Evolutionary conservation across 2,888 invertebrate species (phyloP).

Genomic region (Eudemis profundana): DNA sequence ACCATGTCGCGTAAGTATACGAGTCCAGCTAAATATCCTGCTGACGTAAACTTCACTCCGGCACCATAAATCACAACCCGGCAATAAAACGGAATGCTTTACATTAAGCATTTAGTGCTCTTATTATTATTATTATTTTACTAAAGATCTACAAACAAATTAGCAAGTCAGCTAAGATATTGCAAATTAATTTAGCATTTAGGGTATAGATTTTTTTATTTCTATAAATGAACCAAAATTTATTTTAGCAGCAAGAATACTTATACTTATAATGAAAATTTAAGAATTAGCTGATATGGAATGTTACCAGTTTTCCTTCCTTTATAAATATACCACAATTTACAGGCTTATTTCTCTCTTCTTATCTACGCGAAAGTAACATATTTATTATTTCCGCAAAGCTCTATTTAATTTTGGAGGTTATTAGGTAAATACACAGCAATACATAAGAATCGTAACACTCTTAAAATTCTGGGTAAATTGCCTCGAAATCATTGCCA

Average conservation of each 20-base stretch:
- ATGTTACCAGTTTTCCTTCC: neutral
- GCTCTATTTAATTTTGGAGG: too few species aligned
- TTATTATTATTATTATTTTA: slow-evolving; percentile 21
- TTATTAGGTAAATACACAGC: too few species aligned
- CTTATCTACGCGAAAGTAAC: too few species aligned
- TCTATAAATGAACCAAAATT: neutral
- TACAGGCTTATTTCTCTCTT: too few species aligned
- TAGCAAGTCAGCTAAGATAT: neutral
- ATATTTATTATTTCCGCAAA: too few species aligned
- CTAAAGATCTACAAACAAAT: too few species aligned
- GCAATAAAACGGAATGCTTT: slow-evolving; percentile 59
- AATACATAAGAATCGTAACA: too few species aligned
- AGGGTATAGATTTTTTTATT: too few species aligned
- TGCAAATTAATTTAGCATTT: too few species aligned
- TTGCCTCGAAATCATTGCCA: slow-evolving; percentile 17
- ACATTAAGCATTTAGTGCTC: slow-evolving; percentile 54
- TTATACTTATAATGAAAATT: neutral
- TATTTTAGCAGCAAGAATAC: neutral
- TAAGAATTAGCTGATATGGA: neutral
- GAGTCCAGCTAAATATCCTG: slow-evolving; percentile 34
- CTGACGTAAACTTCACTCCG: slow-evolving; percentile 33
- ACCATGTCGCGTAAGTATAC: slow-evolving; percentile 87
- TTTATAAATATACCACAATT: too few species aligned
- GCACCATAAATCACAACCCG: slow-evolving; percentile 58
- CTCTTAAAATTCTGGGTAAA: neutral